A percentile compares a stretch with the other conserved stretches of the same genome.
Evolutionary conservation across 2,888 invertebrate species (phyloP).

Genomic region (Heteropelma amictum): DNA sequence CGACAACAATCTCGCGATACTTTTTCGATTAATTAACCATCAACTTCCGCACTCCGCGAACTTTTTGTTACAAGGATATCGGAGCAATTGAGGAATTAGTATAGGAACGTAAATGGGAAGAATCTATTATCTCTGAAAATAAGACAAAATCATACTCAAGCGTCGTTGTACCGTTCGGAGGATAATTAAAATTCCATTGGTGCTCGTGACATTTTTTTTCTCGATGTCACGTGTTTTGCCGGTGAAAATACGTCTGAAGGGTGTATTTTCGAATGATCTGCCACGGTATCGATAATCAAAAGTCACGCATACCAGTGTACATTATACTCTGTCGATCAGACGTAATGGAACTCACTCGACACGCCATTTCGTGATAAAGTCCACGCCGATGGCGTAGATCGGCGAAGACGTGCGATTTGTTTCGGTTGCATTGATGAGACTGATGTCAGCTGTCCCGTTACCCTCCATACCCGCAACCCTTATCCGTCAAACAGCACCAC

Average conservation of each 20-base stretch:
- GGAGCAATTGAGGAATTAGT: too few species aligned
- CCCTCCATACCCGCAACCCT: conserved; percentile 68
- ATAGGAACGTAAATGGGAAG: too few species aligned
- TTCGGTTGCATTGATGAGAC: conserved; percentile 79
- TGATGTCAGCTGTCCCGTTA: conserved; percentile 67
- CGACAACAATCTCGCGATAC: too few species aligned
- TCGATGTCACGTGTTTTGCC: not conserved
- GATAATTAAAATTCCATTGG: too few species aligned
- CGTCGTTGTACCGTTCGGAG: too few species aligned
- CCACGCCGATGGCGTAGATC: conserved; percentile 87
- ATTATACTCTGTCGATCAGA: not conserved
- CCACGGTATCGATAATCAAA: not conserved
- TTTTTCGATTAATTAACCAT: too few species aligned
- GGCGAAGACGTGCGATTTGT: conserved; percentile 84
- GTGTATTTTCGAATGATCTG: not conserved
- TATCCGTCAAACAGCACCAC: conserved; percentile 58
- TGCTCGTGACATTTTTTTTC: not conserved
- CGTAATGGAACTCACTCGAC: conserved; percentile 70
- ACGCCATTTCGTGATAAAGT: conserved; percentile 89
- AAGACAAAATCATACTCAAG: too few species aligned
- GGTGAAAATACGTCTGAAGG: not conserved
- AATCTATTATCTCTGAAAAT: too few species aligned
- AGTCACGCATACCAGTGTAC: not conserved
- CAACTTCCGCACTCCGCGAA: too few species aligned
- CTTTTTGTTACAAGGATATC: too few species aligned